phyloP scores from a whole-genome alignment of 2,113 vertebrate species.

The Channa maculata region DNA sequence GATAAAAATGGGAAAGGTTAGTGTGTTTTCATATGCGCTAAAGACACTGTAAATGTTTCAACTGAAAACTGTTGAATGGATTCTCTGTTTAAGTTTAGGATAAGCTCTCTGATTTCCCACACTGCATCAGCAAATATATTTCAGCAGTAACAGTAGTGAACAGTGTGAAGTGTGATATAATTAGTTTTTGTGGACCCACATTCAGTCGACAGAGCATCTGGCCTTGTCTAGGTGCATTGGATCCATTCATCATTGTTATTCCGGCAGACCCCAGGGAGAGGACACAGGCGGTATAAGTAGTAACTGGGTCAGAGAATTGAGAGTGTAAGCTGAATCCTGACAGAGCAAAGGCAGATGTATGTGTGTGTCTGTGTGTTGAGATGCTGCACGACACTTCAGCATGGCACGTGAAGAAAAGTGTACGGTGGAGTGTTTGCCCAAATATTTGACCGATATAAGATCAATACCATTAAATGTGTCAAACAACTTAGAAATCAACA shows the following conservation, averaged over 20 bases:
- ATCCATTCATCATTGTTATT: conserved; percentile 66
- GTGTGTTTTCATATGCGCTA: not conserved
- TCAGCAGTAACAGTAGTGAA: not conserved
- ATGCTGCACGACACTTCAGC: conserved; percentile 45
- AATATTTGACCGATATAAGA: conserved; percentile 26
- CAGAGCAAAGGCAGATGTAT: conserved; percentile 36
- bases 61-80: not conserved
- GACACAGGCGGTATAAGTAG: conserved; percentile 55
- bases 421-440: not conserved
- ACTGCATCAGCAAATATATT: not conserved
- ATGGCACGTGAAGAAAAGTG: conserved; percentile 3
- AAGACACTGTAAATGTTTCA: too few relatives aligned
- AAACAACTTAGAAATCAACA: not conserved
- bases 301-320: conserved; percentile 69
- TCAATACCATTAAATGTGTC: not conserved
- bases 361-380: conserved; percentile 19
- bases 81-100: not conserved
- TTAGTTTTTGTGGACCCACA: not conserved
- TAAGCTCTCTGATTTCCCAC: not conserved
- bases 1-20: too few relatives aligned
- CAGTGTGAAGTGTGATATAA: not conserved
- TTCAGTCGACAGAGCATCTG: conserved; percentile 41
- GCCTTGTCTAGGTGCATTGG: conserved; percentile 14
- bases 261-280: conserved; percentile 23
- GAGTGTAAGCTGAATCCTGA: conserved; percentile 55